A percentile compares a stretch with the other conserved stretches of the same genome.
Conservation (phyloP, 2,888 invertebrate species). For the Coelogynopora nodosa region DNA sequence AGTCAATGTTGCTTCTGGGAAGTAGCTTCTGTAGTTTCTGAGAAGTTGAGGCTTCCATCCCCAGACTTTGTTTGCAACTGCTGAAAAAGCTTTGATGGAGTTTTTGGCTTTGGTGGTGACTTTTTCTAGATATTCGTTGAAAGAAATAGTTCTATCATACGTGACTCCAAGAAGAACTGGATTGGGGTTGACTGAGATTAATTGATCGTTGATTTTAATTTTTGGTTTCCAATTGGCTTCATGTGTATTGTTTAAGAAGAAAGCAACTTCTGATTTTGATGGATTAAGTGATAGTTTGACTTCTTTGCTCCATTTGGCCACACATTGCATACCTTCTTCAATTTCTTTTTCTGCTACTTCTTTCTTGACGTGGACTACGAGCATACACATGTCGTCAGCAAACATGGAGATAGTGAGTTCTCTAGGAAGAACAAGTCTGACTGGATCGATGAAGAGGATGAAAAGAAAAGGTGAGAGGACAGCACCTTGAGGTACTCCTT, state of each 20-base stretch:
- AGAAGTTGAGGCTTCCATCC: not conserved
- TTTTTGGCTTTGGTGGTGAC: not conserved
- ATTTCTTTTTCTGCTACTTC: too few relatives aligned
- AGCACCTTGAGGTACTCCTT: too few relatives aligned
- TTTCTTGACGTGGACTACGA: too few relatives aligned
- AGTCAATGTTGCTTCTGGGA: not conserved
- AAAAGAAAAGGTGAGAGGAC: too few relatives aligned
- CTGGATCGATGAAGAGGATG: too few relatives aligned
- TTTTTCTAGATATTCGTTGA: not conserved
- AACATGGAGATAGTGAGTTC: too few relatives aligned
- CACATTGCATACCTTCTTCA: too few relatives aligned
- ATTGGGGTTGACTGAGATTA: not conserved
- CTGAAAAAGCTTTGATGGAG: not conserved
- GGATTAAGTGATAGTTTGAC: conserved; percentile 22
- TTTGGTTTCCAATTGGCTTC: not conserved
- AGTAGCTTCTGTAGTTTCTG: not conserved
- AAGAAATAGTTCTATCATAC: not conserved
- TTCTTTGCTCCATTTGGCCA: too few relatives aligned
- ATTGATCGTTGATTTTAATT: not conserved
- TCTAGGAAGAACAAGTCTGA: too few relatives aligned
- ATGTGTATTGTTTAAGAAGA: not conserved
- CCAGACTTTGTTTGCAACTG: not conserved
- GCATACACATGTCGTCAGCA: too few relatives aligned
- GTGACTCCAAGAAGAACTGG: not conserved
- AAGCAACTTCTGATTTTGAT: not conserved